Percentiles rank a stretch among this genome's conserved stretches.
Evolutionary conservation across 2,888 invertebrate species (phyloP).

Genomic region (Diaphora mendica): DNA sequence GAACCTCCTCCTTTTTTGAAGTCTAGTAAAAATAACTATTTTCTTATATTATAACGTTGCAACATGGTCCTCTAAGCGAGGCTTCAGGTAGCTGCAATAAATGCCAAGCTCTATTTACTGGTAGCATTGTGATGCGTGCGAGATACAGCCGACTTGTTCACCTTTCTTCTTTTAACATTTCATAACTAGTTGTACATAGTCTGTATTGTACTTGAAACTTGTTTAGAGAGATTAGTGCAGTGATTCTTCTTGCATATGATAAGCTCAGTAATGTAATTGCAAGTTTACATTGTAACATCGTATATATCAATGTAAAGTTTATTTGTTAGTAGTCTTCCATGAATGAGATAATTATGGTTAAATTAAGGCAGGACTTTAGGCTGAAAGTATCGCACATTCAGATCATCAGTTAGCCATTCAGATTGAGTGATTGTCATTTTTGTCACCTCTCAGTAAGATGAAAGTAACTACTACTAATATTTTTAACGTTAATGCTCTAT

Average conservation of each 20-base stretch:
- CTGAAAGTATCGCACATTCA: too few species aligned
- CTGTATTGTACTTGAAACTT: constrained; percentile 14
- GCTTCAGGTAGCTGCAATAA: constrained; percentile 56
- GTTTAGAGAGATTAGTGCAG: constrained; percentile 10
- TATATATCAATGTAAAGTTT: too few species aligned
- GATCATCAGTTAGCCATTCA: too few species aligned
- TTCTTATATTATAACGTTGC: constrained; percentile 34
- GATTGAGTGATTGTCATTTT: too few species aligned
- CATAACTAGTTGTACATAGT: constrained; percentile 47
- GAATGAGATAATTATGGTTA: too few species aligned
- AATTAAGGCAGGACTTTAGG: too few species aligned
- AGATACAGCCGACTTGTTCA: constrained; percentile 72
- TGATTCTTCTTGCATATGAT: constrained; percentile 9
- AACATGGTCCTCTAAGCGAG: constrained; percentile 39
- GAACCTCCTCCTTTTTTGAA: too few species aligned
- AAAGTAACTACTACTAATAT: too few species aligned
- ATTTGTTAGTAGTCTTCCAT: too few species aligned
- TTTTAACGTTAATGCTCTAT: too few species aligned
- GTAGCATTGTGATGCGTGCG: constrained; percentile 70
- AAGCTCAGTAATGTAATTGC: background rate
- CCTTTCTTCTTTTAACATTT: constrained; percentile 71
- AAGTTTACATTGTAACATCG: background rate
- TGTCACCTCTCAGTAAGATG: too few species aligned
- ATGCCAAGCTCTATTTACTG: constrained; percentile 77
- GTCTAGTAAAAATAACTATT: too few species aligned